phyloP scores from a whole-genome alignment of 1,140 invertebrate species.

The Frieseomelitta varia region DNA sequence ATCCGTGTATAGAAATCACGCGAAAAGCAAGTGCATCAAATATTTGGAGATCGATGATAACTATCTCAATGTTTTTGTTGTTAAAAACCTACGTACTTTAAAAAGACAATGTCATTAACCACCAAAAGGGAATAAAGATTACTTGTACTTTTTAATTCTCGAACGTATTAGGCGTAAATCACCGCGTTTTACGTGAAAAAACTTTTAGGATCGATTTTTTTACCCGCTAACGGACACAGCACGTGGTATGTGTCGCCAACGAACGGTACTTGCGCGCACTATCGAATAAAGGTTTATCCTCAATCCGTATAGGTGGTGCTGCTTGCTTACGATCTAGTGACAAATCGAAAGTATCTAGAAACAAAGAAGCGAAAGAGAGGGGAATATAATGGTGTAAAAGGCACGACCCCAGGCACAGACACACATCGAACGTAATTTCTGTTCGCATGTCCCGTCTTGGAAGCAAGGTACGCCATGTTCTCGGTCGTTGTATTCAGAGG shows the following conservation, averaged over 20 bases:
- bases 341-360: conserved; percentile 43
- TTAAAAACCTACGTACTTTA: background rate
- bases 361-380: background rate
- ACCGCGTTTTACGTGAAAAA: conserved; percentile 5
- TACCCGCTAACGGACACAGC: background rate
- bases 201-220: conserved; percentile 33
- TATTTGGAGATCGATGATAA: background rate
- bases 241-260: conserved; percentile 26
- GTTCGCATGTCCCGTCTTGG: conserved; percentile 34
- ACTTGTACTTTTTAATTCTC: background rate
- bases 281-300: background rate
- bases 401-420: conserved; percentile 43
- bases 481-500: conserved; percentile 52
- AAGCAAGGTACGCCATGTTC: conserved; percentile 64
- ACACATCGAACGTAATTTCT: conserved; percentile 32
- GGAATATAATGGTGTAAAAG: conserved; percentile 17
- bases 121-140: background rate
- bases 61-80: background rate
- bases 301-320: conserved; percentile 1
- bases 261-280: background rate
- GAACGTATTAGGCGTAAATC: background rate
- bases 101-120: background rate
- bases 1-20: background rate
- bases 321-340: background rate
- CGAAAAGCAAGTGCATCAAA: background rate